Conservation (phyloP, 2,113 vertebrate species). For the Malurus elegans region DNA sequence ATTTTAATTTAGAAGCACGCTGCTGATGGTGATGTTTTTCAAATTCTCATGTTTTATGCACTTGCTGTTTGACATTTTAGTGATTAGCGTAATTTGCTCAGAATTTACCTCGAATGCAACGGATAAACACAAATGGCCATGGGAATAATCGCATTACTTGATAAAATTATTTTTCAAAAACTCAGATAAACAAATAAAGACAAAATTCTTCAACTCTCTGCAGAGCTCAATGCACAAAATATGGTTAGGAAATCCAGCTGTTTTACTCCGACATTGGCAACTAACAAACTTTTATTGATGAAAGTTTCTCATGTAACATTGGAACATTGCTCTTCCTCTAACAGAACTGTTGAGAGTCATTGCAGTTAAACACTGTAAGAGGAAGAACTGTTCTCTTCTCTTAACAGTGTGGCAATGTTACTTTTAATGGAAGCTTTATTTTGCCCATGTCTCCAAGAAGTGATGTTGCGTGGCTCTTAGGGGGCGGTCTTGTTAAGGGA, state of each 20-base stretch:
- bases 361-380: neutral
- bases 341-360: neutral
- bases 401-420: neutral
- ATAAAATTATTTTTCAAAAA: neutral
- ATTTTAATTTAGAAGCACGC: neutral
- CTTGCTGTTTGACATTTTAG: neutral
- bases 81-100: neutral
- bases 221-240: neutral
- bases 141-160: neutral
- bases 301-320: fast-evolving
- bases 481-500: neutral
- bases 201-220: neutral
- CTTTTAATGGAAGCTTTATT: neutral
- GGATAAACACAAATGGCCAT: neutral
- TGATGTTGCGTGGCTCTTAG: neutral
- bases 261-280: neutral
- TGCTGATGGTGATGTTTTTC: neutral
- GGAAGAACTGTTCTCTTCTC: neutral
- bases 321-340: neutral
- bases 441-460: neutral
- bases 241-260: neutral
- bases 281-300: neutral
- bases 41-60: neutral
- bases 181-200: neutral
- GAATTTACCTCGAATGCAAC: neutral